Evolutionary conservation across 2,113 vertebrate genomes (phyloP).

Genomic region (Sturnira hondurensis): DNA sequence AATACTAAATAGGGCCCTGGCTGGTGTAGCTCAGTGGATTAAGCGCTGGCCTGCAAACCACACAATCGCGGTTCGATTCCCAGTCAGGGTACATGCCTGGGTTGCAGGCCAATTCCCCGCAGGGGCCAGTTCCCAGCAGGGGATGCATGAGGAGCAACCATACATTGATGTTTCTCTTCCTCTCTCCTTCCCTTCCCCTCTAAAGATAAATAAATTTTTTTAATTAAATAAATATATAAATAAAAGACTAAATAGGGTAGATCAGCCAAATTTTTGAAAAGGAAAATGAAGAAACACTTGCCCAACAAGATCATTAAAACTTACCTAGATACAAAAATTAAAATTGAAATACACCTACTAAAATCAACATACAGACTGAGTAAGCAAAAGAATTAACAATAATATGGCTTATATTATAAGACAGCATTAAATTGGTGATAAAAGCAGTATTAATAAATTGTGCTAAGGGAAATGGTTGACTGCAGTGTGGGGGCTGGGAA

Average conservation of each 20-base stretch:
- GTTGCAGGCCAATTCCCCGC: no score
- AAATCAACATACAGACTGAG: neutral
- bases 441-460: slow-evolving; percentile 6
- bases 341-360: neutral
- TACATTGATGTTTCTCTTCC: no score
- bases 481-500: neutral
- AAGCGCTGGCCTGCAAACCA: no score
- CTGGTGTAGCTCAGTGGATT: no score
- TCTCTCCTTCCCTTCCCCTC: no score
- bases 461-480: neutral
- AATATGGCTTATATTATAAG: neutral
- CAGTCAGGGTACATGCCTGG: no score
- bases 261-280: neutral
- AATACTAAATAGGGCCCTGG: no score
- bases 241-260: neutral
- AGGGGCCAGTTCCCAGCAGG: no score
- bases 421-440: neutral
- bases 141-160: no score
- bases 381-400: neutral
- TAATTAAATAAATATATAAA: no score
- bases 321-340: neutral
- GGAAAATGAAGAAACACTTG: neutral
- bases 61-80: no score
- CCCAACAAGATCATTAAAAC: neutral
- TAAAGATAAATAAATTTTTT: no score